Percentiles rank a stretch among this genome's conserved stretches.
These are phyloP conservation scores for Cynocephalus volans DNA, from an alignment of 2,113 vertebrate species.

Conservation along the genomic window DNA sequence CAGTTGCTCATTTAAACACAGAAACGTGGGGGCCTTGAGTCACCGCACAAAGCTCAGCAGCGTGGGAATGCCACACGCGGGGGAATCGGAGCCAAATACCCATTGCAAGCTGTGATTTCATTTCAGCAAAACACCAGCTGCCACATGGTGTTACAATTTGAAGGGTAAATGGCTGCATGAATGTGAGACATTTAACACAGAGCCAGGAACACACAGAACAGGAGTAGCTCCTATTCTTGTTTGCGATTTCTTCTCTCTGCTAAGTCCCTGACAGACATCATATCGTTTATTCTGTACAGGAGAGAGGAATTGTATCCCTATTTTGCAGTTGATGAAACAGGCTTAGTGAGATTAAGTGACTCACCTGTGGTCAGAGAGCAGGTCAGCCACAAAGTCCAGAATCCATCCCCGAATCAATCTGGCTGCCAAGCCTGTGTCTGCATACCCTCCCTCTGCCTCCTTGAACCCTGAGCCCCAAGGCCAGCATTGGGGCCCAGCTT, in stretches of 20 bases:
- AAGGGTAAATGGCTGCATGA: background rate
- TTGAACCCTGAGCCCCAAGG: background rate
- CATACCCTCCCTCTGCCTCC: accelerated
- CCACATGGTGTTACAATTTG: accelerated
- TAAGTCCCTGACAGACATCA: background rate
- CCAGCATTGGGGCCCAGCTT: accelerated
- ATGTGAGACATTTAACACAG: background rate
- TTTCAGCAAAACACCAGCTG: constrained; percentile 72
- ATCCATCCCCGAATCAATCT: accelerated
- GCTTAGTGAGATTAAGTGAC: background rate
- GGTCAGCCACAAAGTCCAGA: background rate
- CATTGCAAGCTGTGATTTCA: constrained; percentile 55
- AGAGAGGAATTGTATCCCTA: background rate
- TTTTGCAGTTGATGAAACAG: background rate
- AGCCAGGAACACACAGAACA: background rate
- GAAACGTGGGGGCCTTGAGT: background rate
- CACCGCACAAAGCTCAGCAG: accelerated
- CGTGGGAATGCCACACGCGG: background rate
- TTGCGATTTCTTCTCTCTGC: background rate
- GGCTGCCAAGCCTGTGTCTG: background rate
- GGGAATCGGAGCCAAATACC: background rate
- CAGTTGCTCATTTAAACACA: constrained; percentile 48
- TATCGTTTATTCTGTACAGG: accelerated
- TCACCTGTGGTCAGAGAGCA: accelerated
- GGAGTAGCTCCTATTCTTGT: accelerated